These are phyloP conservation scores for Campaea margaritaria DNA, from an alignment of 2,888 invertebrate genomes.

Conservation along the genomic window DNA sequence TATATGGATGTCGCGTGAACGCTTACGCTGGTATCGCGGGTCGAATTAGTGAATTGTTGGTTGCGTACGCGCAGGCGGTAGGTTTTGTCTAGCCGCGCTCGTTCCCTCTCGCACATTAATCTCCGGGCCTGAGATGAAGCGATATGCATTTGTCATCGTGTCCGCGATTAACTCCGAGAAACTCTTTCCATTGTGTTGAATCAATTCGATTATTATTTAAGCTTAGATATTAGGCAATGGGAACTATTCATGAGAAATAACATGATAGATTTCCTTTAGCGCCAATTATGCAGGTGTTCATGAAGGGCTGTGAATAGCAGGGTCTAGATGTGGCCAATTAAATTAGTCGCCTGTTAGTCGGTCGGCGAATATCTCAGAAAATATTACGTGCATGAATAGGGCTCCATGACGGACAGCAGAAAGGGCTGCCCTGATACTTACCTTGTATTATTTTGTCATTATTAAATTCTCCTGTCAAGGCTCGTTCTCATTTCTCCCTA, in stretches of 20 bases:
- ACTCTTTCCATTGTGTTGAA: slow-evolving; percentile 77
- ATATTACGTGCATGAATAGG: slow-evolving; percentile 83
- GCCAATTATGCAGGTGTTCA: slow-evolving; percentile 27
- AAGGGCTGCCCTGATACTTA: slow-evolving; percentile 82
- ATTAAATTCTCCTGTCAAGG: slow-evolving; percentile 84
- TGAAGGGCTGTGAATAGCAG: slow-evolving; percentile 18
- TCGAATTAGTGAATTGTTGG: slow-evolving; percentile 71
- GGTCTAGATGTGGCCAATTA: slow-evolving; percentile 51
- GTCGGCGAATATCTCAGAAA: slow-evolving; percentile 78
- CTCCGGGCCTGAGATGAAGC: slow-evolving; percentile 78
- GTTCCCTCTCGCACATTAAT: slow-evolving; percentile 78
- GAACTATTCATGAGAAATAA: slow-evolving; percentile 45
- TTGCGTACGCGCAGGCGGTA: slow-evolving; percentile 74
- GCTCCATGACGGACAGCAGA: slow-evolving; percentile 83
- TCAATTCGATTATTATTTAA: slow-evolving; percentile 79
- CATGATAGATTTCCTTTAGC: slow-evolving; percentile 36
- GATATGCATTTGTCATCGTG: slow-evolving; percentile 83
- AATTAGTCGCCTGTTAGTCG: slow-evolving; percentile 80
- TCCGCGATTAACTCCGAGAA: slow-evolving; percentile 78
- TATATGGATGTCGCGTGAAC: slow-evolving; percentile 73
- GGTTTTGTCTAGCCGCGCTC: slow-evolving; percentile 77
- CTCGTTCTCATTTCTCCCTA: slow-evolving; percentile 78
- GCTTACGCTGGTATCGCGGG: slow-evolving; percentile 67
- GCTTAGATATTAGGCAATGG: slow-evolving; percentile 58
- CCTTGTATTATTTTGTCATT: slow-evolving; percentile 86